Evolutionary conservation across 2,113 vertebrate species (phyloP), one percentile per base, ranked within the genome.

Genomic region (Lota lota): DNA sequence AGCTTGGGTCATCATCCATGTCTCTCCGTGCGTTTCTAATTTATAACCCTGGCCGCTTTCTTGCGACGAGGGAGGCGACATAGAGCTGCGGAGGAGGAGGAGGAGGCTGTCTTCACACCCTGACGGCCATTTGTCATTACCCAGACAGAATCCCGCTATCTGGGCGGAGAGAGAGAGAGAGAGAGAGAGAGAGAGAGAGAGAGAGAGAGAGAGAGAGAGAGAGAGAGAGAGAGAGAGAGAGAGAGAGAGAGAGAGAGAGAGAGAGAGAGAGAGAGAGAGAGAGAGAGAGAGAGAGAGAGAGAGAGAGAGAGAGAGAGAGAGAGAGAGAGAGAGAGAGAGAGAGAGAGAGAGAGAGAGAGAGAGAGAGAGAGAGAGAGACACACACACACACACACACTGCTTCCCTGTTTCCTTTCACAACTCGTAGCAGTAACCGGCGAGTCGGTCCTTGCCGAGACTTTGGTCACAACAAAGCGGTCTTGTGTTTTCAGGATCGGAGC

Each of bases 111-210:
- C 17, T 20, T n/a, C 17, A 56, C 47, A 36, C 61, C 56, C 73
- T 11, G 7, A 63, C 22, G 68, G 24, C 36, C 58, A 20, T 62
- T 71, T 67, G 56, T 63, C 59, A 62, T 36, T 59, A 54, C 22
- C 69, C 57, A 4, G 61, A 64, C 70, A 68, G 40, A 64, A 69
- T 78, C 76, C 73, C 65, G 65, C 79, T 85, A 79, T 87, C 75
- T 84, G 87, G 91, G 88, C 78, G 90, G 86, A 79, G 89, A 79
- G 61, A 86, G 63, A 66, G 61, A 63, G 66, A 65, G 61, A 66
- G 36, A 21, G 21, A 22, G 61, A 64, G 60, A 16, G 66, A 54
- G 67, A 22, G 51, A 65, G 53, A 51, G 20, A 57, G 20, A 62
- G 20, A 21, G 57, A 21, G 19, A 60, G 53, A 56, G 53, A n/a